A percentile compares a stretch with the other conserved stretches of the same genome.
These are phyloP conservation scores for Aphidius ervi DNA, from an alignment of 1,140 invertebrate species.

Conservation along the genomic window DNA sequence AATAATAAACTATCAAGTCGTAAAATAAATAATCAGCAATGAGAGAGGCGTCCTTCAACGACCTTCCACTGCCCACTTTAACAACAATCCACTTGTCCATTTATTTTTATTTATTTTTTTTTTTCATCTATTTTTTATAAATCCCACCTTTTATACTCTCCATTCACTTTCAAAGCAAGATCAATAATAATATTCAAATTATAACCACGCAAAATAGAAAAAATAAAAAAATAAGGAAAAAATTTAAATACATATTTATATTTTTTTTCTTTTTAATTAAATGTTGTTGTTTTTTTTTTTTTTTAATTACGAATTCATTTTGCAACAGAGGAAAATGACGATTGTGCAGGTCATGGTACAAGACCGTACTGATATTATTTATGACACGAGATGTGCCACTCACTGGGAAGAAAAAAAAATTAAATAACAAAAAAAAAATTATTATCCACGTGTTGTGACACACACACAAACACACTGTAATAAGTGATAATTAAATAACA, in stretches of 20 bases:
- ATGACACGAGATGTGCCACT: too few species aligned
- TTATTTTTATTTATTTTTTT: neutral
- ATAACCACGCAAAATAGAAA: too few species aligned
- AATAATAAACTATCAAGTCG: too few species aligned
- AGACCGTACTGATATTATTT: neutral
- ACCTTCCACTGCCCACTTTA: neutral
- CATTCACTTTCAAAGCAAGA: too few species aligned
- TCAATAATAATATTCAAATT: too few species aligned
- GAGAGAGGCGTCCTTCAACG: slow-evolving; percentile 2
- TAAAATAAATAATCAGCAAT: too few species aligned
- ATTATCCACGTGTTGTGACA: neutral
- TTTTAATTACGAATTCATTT: neutral
- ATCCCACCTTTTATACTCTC: neutral
- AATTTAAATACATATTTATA: neutral
- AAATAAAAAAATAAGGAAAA: too few species aligned
- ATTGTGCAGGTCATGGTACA: slow-evolving; percentile 8
- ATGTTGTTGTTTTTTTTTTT: neutral
- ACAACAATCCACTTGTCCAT: too few species aligned
- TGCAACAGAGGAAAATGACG: too few species aligned
- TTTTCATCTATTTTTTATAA: neutral
- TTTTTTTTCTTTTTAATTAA: neutral
- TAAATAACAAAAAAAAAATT: neutral
- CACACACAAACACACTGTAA: neutral
- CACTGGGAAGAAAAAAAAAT: neutral
- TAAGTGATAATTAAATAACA: neutral